Conservation (phyloP, 2,888 invertebrate genomes). For the Lapara coniferarum region DNA sequence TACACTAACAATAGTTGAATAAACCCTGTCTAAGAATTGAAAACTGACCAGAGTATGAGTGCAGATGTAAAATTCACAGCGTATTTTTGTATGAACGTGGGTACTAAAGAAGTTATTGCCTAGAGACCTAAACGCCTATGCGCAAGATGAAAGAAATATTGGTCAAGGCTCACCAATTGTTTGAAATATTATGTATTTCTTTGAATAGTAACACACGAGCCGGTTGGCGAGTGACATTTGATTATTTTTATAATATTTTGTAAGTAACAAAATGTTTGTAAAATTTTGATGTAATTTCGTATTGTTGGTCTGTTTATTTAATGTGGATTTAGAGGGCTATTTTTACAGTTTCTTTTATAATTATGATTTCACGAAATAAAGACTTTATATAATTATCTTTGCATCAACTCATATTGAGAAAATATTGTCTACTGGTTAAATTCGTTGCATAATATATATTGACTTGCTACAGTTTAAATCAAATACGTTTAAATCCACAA, state of each 20-base stretch:
- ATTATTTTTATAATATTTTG: neutral
- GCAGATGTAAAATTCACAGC: neutral
- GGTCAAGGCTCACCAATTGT: slow-evolving; percentile 48
- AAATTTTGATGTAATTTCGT: neutral
- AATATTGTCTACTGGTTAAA: neutral
- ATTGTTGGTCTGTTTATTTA: no score
- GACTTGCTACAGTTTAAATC: no score
- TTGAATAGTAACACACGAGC: slow-evolving; percentile 28
- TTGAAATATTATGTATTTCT: slow-evolving; percentile 32
- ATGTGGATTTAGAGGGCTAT: no score
- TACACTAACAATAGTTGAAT: no score
- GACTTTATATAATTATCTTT: no score
- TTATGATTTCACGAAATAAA: no score
- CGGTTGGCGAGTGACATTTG: neutral
- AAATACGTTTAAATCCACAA: no score
- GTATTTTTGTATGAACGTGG: slow-evolving; percentile 28
- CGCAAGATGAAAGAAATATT: slow-evolving; percentile 44
- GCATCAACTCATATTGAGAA: no score
- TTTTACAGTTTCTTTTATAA: no score
- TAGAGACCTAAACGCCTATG: slow-evolving; percentile 43
- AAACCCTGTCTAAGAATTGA: no score
- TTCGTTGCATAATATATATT: no score
- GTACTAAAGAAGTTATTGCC: slow-evolving; percentile 41
- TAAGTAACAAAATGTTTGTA: neutral
- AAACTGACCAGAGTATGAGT: no score